Evolutionary conservation across 2,888 invertebrate species (phyloP).

Genomic region (Drosophila anomalipes): DNA sequence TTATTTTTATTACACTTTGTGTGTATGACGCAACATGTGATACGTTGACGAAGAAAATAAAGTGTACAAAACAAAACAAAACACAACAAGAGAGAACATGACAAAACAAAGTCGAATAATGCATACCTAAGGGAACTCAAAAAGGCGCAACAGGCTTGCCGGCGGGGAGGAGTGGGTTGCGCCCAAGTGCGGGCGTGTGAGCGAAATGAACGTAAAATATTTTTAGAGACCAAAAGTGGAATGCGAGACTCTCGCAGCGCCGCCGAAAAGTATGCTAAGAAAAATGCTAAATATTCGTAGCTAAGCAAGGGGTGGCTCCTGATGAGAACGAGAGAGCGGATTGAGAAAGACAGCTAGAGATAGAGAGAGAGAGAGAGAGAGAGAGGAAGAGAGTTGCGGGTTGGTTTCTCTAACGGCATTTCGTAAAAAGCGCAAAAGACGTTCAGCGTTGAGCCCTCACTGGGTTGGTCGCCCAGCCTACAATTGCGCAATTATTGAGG

Average conservation of each 20-base stretch:
- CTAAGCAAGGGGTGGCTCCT: slow-evolving; percentile 42
- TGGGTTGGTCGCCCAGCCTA: slow-evolving; percentile 55
- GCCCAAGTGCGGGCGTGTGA: slow-evolving; percentile 29
- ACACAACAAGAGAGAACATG: slow-evolving; percentile 24
- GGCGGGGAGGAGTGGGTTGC: neutral
- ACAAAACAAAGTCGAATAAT: slow-evolving; percentile 37
- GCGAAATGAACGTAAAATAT: slow-evolving; percentile 40
- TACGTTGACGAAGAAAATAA: slow-evolving; percentile 14
- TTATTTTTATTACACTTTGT: slow-evolving; percentile 2
- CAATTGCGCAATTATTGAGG: slow-evolving; percentile 77
- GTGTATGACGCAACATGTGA: slow-evolving; percentile 32
- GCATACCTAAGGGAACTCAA: slow-evolving; percentile 35
- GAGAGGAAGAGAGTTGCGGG: slow-evolving; percentile 14
- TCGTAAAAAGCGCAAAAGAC: slow-evolving; percentile 54
- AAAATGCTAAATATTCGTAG: slow-evolving; percentile 48
- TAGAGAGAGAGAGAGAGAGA: neutral
- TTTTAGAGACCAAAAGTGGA: slow-evolving; percentile 19
- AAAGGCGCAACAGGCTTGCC: slow-evolving; percentile 63
- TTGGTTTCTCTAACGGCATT: slow-evolving; percentile 29
- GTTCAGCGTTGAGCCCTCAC: slow-evolving; percentile 34
- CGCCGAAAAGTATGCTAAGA: slow-evolving; percentile 65
- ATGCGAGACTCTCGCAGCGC: slow-evolving; percentile 21
- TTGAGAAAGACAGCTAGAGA: neutral
- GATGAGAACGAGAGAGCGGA: neutral
- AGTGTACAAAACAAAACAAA: slow-evolving; percentile 7